phyloP scores from a whole-genome alignment of 2,888 invertebrate genomes.

The Hedychridium roseum region DNA sequence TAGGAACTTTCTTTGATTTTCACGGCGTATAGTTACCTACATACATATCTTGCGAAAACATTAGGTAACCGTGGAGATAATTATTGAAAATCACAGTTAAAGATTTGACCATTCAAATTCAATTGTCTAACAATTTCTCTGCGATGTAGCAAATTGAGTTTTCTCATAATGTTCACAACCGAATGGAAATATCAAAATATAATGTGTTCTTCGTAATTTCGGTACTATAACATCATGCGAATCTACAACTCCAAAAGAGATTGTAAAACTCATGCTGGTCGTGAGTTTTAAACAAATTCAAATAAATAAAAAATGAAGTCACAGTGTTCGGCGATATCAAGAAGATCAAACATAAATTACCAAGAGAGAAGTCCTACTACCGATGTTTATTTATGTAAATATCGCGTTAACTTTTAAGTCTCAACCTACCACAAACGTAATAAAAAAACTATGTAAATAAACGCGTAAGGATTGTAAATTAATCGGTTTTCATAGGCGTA shows the following conservation, averaged over 20 bases:
- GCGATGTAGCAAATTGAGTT: background rate
- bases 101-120: background rate
- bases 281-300: background rate
- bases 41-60: background rate
- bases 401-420: background rate
- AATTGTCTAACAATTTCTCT: background rate
- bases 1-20: too few species aligned
- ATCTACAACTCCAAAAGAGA: too few species aligned
- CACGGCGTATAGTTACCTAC: background rate
- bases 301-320: background rate
- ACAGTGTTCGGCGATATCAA: too few species aligned
- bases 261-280: too few species aligned
- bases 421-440: too few species aligned
- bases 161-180: too few species aligned
- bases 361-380: too few species aligned
- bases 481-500: constrained; percentile 17
- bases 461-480: constrained; percentile 33
- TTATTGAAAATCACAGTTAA: background rate
- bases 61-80: background rate
- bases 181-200: too few species aligned
- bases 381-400: background rate
- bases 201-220: too few species aligned
- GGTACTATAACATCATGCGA: too few species aligned
- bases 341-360: too few species aligned
- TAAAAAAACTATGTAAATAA: constrained; percentile 35